Conservation (phyloP, 2,888 invertebrate species). For the Epinotia bilunana region DNA sequence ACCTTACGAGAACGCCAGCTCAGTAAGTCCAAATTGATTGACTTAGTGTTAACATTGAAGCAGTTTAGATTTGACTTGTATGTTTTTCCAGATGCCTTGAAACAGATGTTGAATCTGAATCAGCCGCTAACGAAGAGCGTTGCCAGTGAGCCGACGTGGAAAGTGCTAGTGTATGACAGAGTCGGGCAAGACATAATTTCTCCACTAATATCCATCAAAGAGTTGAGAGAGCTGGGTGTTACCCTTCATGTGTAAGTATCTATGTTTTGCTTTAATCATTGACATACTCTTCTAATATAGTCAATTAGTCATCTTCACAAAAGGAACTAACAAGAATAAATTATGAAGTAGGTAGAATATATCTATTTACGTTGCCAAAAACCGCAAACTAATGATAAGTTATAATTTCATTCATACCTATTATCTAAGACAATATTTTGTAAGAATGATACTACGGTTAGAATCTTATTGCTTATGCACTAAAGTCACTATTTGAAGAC, state of each 20-base stretch:
- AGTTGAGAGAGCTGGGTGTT: conserved; percentile 97
- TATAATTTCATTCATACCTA: too few species aligned
- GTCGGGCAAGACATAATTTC: conserved; percentile 99
- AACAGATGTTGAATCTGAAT: conserved; percentile 98
- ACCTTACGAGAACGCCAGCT: conserved; percentile 67
- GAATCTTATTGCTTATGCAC: not conserved
- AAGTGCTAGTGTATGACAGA: conserved; percentile 97
- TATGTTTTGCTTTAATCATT: conserved; percentile 23
- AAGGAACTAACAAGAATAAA: too few species aligned
- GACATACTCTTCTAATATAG: too few species aligned
- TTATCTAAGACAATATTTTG: not conserved
- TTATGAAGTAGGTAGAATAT: too few species aligned
- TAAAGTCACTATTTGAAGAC: not conserved
- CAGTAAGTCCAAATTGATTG: conserved; percentile 52
- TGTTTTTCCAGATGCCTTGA: conserved; percentile 90
- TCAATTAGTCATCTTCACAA: too few species aligned
- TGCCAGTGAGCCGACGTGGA: conserved; percentile 96
- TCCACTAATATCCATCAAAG: conserved; percentile 97
- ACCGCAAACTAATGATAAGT: too few species aligned
- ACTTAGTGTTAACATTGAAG: conserved; percentile 30
- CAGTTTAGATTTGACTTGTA: conserved; percentile 18
- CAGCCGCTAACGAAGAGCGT: conserved; percentile 90
- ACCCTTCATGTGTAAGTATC: conserved; percentile 96
- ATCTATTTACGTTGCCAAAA: too few species aligned
- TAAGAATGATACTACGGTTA: not conserved